Base-by-base conservation (phyloP, 2,888 invertebrate genomes). In the Malthinus seriepunctatus region DNA sequence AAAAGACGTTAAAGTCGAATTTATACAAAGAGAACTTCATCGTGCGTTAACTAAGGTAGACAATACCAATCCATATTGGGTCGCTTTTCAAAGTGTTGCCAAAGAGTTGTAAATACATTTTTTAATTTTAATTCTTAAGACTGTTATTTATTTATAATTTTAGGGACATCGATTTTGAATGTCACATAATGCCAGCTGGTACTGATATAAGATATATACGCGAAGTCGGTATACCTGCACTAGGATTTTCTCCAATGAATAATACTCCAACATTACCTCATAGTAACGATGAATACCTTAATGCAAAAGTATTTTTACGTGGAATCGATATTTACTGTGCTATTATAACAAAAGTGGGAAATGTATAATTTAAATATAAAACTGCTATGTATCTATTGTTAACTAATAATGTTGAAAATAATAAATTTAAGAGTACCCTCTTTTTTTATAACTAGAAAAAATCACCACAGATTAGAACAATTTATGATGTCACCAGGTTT, bases 121-220 rank as follows among this genome's bases (percentile, higher is more conserved):
- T n/a, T n/a, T n/a, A n/a, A 23, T 23, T 23, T 23, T 2, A 5
- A 23, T 23, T 23, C 23, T 23, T 23, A 23, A 42, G n/a, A 23
- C 5, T n/a, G 8, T 12, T n/a, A n/a, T 42, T 12, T n/a, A n/a
- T 42, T 23, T 23, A 5, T 23, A 23, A 23, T 23, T 42, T 42
- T 1, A 42, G 39, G 5, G 12, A 42, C 23, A 5, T 42, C n/a
- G 12, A 42, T 3, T 15, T 2, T 1, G 23, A 42, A 15, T 8
- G 15, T n/a, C 5, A 14, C 70, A 89, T 94, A 50, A 96, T 95
- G 75, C 90, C 94, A 0, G 97, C 93, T 2, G 94, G 90, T 33
- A 96, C 97, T 0, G 97, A 97, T 73, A 90, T 91, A 71, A 84
- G 95, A 63, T 95, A 88, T 72, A 78, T 96, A 10, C 85, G 97